Base-by-base conservation (phyloP, 2,797 vertebrate species). In the Helostoma temminkii region DNA sequence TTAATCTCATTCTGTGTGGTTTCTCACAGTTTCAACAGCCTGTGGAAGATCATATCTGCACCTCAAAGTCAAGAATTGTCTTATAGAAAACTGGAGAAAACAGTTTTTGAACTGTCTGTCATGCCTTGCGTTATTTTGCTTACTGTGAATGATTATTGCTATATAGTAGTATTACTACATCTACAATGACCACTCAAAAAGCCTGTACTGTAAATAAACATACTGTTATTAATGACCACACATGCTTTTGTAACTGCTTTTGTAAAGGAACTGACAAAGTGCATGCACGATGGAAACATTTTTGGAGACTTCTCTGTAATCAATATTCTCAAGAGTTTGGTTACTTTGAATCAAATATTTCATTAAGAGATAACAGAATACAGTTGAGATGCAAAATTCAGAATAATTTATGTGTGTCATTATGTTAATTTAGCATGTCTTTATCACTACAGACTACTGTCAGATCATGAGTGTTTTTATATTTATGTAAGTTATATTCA, bases 151-250 rank as follows among this genome's bases (percentile, higher is more conserved):
- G 39, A 70, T 52, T 56, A 64, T 41, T 45, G 26, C 3, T 32
- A 10, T 59, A 72, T 46, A 42, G 73, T 39, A 15, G 69, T 80
- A 66, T 75, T 82, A 64, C 71, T 84, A 68, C 66, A 78, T 82
- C 47, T 80, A 11, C 81, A 83, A 88, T 88, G 66, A 94, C 90
- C 90, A 91, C 89, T 90, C 78, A 71, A 87, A 74, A 61, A 60
- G 68, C 58, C 78, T 93, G 89, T 92, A 91, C 78, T 93, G 89
- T 92, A 91, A 94, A 94, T 94, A 93, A 93, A 93, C 50, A 47
- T 67, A 14, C 57, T 71, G 71, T 82, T 78, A 73, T 71, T 71
- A 62, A 82, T 66, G 57, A 58, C 28, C 24, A 50, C 7, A 43
- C 12, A 19, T 76, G 52, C 39, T 65, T n/a, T 10, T 21, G 4